A percentile compares a stretch with the other conserved stretches of the same genome.
Evolutionary conservation across 2,888 invertebrate species (phyloP).

Genomic region (Drosophila basisetae): DNA sequence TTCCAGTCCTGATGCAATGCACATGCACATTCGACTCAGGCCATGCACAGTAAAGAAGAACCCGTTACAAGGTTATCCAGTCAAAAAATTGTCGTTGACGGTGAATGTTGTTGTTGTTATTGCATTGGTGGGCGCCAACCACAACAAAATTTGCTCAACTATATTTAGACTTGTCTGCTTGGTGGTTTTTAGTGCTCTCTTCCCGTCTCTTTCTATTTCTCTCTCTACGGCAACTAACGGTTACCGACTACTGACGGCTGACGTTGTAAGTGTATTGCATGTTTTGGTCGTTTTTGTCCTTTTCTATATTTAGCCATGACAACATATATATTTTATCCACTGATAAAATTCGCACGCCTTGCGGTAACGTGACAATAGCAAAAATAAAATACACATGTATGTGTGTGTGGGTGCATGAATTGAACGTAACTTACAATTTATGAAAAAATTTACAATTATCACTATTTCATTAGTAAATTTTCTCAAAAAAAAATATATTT

Average conservation of each 20-base stretch:
- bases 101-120: constrained; percentile 24
- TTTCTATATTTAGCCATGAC: constrained; percentile 73
- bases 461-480: neutral
- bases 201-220: neutral
- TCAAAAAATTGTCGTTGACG: constrained; percentile 20
- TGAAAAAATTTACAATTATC: neutral
- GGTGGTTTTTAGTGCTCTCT: constrained; percentile 27
- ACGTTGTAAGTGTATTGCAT: constrained; percentile 68
- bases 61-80: constrained; percentile 57
- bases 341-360: constrained; percentile 67
- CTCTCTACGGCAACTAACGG: constrained; percentile 27
- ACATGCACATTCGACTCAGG: constrained; percentile 7
- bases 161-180: constrained; percentile 50
- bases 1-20: constrained; percentile 7
- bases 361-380: constrained; percentile 67
- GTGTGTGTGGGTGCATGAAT: neutral
- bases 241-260: constrained; percentile 44
- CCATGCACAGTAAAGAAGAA: constrained; percentile 14
- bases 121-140: constrained; percentile 13
- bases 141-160: constrained; percentile 24
- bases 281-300: constrained; percentile 61
- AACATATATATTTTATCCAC: constrained; percentile 42
- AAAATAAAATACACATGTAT: constrained; percentile 16
- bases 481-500: neutral
- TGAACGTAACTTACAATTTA: constrained; percentile 1